A percentile compares a stretch with the other conserved stretches of the same genome.
phyloP scores from a whole-genome alignment of 2,113 vertebrate genomes.

The Anolis carolinensis region DNA sequence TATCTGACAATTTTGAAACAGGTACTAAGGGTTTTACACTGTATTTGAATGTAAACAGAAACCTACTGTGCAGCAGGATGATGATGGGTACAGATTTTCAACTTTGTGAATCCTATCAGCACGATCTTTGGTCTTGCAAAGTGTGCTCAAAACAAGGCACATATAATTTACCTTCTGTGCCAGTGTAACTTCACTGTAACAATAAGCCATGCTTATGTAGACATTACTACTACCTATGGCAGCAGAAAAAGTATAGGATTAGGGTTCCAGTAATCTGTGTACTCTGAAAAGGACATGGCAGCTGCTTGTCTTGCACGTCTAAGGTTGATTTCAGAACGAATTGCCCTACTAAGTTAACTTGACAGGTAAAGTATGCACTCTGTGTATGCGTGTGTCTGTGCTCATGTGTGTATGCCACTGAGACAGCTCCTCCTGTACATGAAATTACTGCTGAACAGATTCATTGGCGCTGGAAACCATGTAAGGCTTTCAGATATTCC shows the following conservation, averaged over 20 bases:
- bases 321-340: neutral
- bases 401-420: slow-evolving; percentile 13
- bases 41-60: neutral
- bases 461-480: neutral
- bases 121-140: neutral
- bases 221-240: neutral
- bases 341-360: slow-evolving; percentile 19
- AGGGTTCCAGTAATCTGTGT: neutral
- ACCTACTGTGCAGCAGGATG: neutral
- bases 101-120: neutral
- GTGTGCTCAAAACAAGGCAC: neutral
- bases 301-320: neutral
- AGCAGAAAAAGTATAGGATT: neutral
- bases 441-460: slow-evolving; percentile 24
- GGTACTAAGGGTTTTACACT: neutral
- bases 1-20: neutral
- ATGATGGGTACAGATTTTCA: neutral
- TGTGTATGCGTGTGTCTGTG: neutral
- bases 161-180: neutral
- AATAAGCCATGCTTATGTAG: neutral
- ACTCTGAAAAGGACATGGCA: neutral
- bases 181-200: neutral
- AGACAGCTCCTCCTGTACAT: neutral
- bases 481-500: slow-evolving; percentile 11
- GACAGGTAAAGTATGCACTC: slow-evolving; percentile 45